Evolutionary conservation across 2,113 vertebrate species (phyloP), one percentile per base, ranked within the genome.

Genomic region (Castor canadensis): DNA sequence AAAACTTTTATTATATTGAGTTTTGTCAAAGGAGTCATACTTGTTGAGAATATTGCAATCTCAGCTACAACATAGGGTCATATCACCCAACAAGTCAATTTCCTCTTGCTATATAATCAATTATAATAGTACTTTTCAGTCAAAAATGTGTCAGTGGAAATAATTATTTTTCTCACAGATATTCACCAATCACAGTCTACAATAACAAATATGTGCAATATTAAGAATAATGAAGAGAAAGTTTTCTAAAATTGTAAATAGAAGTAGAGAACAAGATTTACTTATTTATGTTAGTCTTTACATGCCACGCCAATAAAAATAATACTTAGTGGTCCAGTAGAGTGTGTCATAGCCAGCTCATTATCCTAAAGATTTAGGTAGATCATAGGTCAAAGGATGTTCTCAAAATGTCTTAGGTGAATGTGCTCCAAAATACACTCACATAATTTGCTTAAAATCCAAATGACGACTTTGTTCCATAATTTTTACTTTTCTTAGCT

Each of bases 231-330:
- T n/a, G 22, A 76, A 93, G n/a, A 54, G 20, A 45, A 22, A 75
- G 11, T 67, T 87, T 93, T 81, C 69, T 92, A 22, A 75, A 95
- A 62, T 79, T 52, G 13, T 72, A 94, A 58, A 76, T 62, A 87
- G 22, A 67, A 89, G 5, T 58, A 64, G 22, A 12, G 67, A 77
- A 58, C 49, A 71, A 47, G 6, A 45, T 77, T 40, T 30, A 12
- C 30, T 49, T 58, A 24, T 69, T 66, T 52, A 2, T 49, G 5
- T 79, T 82, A 4, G 49, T 82, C 28, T 79, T 90, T 75, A 28
- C 30, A 81, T 69, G 16, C 19, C 32, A 93, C 45, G 43, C 49
- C 82, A 47, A 85, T 72, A n/a, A 86, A 26, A 73, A 73, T 52
- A 84, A 54, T 58, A 4, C 13, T 77, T 81, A 28, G 32, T 79